Evolutionary conservation across 2,888 invertebrate species (phyloP).

Genomic region (Trissoscelio sp.): DNA sequence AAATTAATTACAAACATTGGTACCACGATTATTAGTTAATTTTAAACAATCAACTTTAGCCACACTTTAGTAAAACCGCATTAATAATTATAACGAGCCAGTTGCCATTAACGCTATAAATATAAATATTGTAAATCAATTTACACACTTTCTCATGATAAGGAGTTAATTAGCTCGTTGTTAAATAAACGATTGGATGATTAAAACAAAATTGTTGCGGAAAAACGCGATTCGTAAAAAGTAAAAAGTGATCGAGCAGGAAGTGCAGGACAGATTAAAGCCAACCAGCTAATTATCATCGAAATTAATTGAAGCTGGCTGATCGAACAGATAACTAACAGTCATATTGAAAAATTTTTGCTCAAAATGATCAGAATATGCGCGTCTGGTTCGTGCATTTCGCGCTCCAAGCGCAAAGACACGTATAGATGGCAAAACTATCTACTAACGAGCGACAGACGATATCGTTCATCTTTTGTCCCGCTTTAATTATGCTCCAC

Average conservation of each 20-base stretch:
- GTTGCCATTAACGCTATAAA: background rate
- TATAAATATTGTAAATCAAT: background rate
- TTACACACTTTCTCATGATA: background rate
- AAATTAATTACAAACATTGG: no score
- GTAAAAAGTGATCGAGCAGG: no score
- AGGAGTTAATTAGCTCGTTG: background rate
- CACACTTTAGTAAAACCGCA: background rate
- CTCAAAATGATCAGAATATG: slow-evolving; percentile 50
- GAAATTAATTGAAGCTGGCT: slow-evolving; percentile 26
- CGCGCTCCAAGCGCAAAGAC: slow-evolving; percentile 64
- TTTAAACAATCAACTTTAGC: background rate
- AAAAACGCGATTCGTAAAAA: background rate
- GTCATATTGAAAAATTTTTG: slow-evolving; percentile 38
- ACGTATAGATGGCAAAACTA: slow-evolving; percentile 77
- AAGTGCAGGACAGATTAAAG: slow-evolving; percentile 17
- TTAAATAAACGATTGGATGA: background rate
- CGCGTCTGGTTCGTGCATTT: slow-evolving; percentile 40
- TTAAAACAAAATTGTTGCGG: background rate
- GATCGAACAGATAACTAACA: slow-evolving; percentile 22
- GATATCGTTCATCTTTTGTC: slow-evolving; percentile 81
- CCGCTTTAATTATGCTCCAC: slow-evolving; percentile 80
- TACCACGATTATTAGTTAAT: background rate
- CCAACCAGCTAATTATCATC: slow-evolving; percentile 32
- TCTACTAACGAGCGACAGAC: slow-evolving; percentile 81
- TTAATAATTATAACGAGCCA: background rate